A percentile compares a stretch with the other conserved stretches of the same genome.
These are phyloP conservation scores for Abscondita cerata DNA, from an alignment of 2,888 invertebrate genomes.

Conservation along the genomic window DNA sequence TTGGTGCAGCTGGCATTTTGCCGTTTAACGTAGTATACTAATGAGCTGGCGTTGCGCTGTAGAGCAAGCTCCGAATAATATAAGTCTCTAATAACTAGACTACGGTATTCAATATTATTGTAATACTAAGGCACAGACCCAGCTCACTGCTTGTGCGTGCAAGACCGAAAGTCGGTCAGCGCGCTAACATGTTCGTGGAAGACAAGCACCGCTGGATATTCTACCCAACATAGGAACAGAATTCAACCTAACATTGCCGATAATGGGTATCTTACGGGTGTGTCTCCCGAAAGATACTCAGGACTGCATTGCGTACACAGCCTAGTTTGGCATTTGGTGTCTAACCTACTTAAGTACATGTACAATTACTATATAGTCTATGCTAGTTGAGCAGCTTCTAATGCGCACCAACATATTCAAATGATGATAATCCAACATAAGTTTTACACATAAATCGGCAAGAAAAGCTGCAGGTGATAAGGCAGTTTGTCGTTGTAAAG, in stretches of 20 bases:
- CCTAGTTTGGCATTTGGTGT: conserved; percentile 41
- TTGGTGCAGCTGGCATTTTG: conserved; percentile 45
- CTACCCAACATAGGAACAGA: conserved; percentile 59
- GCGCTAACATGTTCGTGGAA: conserved; percentile 56
- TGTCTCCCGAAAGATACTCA: conserved; percentile 39
- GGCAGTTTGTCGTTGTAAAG: conserved; percentile 53
- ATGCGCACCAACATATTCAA: conserved; percentile 50
- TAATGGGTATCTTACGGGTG: conserved; percentile 37
- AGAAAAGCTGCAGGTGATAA: conserved; percentile 55
- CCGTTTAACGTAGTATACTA: conserved; percentile 38
- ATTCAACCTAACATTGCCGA: conserved; percentile 50
- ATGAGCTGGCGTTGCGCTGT: conserved; percentile 54
- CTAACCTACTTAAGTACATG: conserved; percentile 34
- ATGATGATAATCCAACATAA: conserved; percentile 54
- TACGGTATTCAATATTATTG: conserved; percentile 60
- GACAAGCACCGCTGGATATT: conserved; percentile 60
- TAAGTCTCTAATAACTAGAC: conserved; percentile 51
- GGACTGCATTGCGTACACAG: conserved; percentile 46
- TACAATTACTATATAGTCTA: conserved; percentile 46
- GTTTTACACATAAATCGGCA: conserved; percentile 57
- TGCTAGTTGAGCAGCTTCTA: conserved; percentile 58
- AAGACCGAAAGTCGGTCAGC: conserved; percentile 33
- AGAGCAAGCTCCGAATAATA: conserved; percentile 57
- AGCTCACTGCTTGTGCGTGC: conserved; percentile 58
- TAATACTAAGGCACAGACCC: conserved; percentile 62